Conservation (phyloP, 2,113 vertebrate species). For the Agelaius tricolor region DNA sequence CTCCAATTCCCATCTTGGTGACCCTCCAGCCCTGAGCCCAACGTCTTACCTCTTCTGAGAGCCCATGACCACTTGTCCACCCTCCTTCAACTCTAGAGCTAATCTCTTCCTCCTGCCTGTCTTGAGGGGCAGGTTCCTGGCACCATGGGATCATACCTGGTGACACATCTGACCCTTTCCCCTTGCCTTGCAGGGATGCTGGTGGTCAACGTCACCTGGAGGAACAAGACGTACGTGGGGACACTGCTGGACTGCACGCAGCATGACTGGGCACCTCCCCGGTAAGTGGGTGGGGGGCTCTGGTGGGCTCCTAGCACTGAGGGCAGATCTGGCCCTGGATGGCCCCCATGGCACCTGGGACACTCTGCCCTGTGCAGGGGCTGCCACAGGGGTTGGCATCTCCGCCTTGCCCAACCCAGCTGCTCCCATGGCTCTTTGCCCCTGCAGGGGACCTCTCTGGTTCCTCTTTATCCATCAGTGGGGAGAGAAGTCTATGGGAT, state of each 20-base stretch:
- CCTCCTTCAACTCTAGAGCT: neutral
- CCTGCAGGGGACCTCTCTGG: neutral
- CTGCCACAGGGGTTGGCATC: neutral
- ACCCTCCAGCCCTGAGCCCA: neutral
- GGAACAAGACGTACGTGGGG: slow-evolving; percentile 98
- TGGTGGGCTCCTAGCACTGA: fast-evolving
- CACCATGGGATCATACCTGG: fast-evolving
- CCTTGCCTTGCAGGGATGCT: slow-evolving; percentile 86
- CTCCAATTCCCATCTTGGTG: neutral
- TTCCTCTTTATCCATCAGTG: neutral
- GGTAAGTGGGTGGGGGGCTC: slow-evolving; percentile 71
- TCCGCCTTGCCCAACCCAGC: neutral
- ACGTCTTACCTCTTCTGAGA: neutral
- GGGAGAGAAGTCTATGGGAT: fast-evolving
- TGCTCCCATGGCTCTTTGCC: no score
- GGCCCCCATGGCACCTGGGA: fast-evolving
- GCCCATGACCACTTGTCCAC: neutral
- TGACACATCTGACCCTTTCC: neutral
- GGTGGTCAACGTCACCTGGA: slow-evolving; percentile 98
- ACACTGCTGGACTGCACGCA: slow-evolving; percentile 96
- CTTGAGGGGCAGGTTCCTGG: fast-evolving
- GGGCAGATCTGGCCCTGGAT: neutral
- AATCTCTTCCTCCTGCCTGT: neutral
- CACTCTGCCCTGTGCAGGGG: neutral
- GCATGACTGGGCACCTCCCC: slow-evolving; percentile 97